These are phyloP conservation scores for Coregonus suidteri DNA, from an alignment of 2,797 vertebrate genomes.

Conservation along the genomic window DNA sequence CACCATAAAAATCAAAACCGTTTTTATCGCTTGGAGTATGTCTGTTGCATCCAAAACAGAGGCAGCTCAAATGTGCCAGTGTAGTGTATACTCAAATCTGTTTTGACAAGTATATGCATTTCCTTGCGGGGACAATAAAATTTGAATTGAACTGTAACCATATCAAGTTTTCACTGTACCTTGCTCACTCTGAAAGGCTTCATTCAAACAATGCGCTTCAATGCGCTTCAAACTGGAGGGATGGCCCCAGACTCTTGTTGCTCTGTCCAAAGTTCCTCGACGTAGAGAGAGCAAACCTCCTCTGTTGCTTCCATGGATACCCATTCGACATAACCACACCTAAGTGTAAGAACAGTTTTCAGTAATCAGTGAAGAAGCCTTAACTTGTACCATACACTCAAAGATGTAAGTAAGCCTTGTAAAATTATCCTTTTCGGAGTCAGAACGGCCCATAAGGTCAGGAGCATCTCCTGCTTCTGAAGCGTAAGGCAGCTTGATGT, in stretches of 20 bases:
- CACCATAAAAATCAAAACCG: background rate
- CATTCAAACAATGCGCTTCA: conserved; percentile 13
- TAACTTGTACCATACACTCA: no score
- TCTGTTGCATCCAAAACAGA: background rate
- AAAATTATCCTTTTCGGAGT: background rate
- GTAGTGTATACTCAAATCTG: background rate
- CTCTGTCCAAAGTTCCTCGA: conserved; percentile 45
- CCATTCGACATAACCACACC: conserved; percentile 47
- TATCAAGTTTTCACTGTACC: conserved; percentile 7
- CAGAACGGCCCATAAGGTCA: no score
- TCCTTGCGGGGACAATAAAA: background rate
- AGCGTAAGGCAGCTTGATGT: no score
- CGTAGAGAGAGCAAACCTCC: conserved; percentile 45
- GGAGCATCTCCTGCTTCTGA: no score
- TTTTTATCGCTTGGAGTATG: no score
- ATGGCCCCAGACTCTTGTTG: conserved; percentile 31
- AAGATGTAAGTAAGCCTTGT: background rate
- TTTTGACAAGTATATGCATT: background rate
- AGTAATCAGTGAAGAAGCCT: background rate
- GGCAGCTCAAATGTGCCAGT: background rate
- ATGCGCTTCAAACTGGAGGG: conserved; percentile 33
- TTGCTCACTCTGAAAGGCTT: conserved; percentile 23
- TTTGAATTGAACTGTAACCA: background rate
- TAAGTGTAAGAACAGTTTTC: conserved; percentile 10
- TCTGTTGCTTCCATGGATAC: conserved; percentile 38